phyloP scores from a whole-genome alignment of 2,888 invertebrate genomes.

The Parasteatoda lunata region DNA sequence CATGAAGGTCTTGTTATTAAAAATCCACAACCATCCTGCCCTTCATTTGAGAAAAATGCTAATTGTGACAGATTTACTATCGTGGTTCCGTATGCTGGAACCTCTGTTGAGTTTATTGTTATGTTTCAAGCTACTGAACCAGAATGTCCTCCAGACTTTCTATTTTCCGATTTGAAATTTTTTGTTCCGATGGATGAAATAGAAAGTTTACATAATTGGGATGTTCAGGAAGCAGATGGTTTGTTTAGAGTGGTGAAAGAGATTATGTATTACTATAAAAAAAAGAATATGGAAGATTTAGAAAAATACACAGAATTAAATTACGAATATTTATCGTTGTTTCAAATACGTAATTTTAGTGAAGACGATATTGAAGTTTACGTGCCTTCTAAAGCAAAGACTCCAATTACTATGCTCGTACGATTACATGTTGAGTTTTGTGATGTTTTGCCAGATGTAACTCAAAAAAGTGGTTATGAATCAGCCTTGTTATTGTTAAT shows the following conservation, averaged over 20 bases:
- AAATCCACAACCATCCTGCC: constrained; percentile 39
- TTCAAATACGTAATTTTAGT: constrained; percentile 24
- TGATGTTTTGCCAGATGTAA: constrained; percentile 21
- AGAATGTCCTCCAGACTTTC: constrained; percentile 47
- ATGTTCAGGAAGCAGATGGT: constrained; percentile 27
- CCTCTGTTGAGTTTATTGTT: constrained; percentile 38
- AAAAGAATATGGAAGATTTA: constrained; percentile 30
- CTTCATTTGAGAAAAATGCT: constrained; percentile 8
- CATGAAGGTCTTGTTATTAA: constrained; percentile 25
- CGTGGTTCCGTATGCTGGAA: constrained; percentile 44
- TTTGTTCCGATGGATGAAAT: constrained; percentile 38
- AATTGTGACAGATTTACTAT: constrained; percentile 42
- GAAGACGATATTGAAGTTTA: constrained; percentile 59
- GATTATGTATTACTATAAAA: constrained; percentile 35
- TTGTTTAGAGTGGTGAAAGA: constrained; percentile 27
- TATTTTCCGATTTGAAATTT: constrained; percentile 42
- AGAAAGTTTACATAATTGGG: constrained; percentile 23
- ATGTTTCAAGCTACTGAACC: constrained; percentile 42
- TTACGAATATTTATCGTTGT: constrained; percentile 39
- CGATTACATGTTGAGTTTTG: constrained; percentile 31
- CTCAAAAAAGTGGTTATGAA: constrained; percentile 6
- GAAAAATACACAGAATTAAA: constrained; percentile 30
- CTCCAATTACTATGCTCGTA: constrained; percentile 38
- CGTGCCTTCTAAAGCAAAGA: constrained; percentile 23
- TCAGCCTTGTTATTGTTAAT: constrained; percentile 24